Percentiles rank a stretch among this genome's conserved stretches.
Conservation (phyloP, 2,797 vertebrate species). For the Setipinna tenuifilis region DNA sequence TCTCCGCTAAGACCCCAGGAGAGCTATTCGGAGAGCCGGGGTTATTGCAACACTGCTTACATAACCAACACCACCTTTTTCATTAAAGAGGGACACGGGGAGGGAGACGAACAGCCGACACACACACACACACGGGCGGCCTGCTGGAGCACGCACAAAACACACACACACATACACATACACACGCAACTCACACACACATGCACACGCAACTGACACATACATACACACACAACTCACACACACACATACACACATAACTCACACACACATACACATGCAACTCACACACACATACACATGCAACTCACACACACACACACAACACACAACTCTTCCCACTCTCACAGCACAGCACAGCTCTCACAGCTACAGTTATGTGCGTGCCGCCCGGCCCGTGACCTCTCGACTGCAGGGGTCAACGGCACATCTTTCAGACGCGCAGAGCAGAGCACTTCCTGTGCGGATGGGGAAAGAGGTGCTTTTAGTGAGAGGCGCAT, state of each 20-base stretch:
- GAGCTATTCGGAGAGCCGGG: background rate
- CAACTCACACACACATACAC: no score
- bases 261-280: no score
- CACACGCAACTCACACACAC: no score
- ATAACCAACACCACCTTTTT: slow-evolving; percentile 15
- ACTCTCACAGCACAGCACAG: background rate
- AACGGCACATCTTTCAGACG: background rate
- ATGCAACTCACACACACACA: no score
- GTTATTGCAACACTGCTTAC: slow-evolving; percentile 2
- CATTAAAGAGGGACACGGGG: slow-evolving; percentile 2
- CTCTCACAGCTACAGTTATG: background rate
- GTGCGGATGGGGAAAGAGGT: background rate
- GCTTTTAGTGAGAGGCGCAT: background rate
- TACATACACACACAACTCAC: no score
- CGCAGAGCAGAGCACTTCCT: background rate
- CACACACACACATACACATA: no score
- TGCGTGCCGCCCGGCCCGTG: background rate
- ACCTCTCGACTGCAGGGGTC: background rate
- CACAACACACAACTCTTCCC: no score
- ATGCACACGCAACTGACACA: no score
- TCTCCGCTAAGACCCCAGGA: background rate
- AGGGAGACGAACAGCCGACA: background rate
- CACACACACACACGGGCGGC: no score
- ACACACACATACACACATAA: no score
- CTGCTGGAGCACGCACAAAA: no score